Evolutionary conservation across 2,797 vertebrate genomes (phyloP).

Genomic region (Falco columbarius): DNA sequence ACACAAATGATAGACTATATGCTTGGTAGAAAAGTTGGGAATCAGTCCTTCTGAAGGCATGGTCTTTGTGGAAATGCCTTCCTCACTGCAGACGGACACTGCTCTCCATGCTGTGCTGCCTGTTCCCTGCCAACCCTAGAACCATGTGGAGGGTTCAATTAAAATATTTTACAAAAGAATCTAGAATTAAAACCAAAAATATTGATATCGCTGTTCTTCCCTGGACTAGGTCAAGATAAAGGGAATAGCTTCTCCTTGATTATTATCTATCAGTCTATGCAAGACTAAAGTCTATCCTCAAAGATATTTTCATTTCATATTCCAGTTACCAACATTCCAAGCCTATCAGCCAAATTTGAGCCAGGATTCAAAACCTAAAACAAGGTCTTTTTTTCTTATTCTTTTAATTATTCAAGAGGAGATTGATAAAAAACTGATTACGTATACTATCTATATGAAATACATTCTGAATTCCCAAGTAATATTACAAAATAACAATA

Average conservation of each 20-base stretch:
- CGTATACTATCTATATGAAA: not conserved
- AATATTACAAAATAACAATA: not conserved
- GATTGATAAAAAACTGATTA: not conserved
- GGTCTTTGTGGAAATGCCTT: not conserved
- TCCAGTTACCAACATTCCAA: not conserved
- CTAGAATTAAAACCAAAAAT: not conserved
- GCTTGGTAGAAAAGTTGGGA: not conserved
- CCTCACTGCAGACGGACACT: not conserved
- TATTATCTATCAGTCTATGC: not conserved
- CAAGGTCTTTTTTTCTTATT: not conserved
- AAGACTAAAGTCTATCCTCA: not conserved
- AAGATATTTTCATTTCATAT: not conserved
- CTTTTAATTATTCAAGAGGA: not conserved
- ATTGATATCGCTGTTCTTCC: not conserved
- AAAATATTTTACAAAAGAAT: not conserved
- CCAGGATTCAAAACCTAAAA: not conserved
- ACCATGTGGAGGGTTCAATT: rapidly evolving
- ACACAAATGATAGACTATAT: not conserved
- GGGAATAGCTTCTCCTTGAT: not conserved
- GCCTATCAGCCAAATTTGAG: not conserved
- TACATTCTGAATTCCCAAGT: not conserved
- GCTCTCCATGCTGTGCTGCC: rapidly evolving
- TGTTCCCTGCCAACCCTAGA: not conserved
- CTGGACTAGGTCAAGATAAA: not conserved
- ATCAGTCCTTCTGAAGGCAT: not conserved